Base-by-base conservation (phyloP, 2,888 invertebrate species). In the Augochlorella aurata region DNA sequence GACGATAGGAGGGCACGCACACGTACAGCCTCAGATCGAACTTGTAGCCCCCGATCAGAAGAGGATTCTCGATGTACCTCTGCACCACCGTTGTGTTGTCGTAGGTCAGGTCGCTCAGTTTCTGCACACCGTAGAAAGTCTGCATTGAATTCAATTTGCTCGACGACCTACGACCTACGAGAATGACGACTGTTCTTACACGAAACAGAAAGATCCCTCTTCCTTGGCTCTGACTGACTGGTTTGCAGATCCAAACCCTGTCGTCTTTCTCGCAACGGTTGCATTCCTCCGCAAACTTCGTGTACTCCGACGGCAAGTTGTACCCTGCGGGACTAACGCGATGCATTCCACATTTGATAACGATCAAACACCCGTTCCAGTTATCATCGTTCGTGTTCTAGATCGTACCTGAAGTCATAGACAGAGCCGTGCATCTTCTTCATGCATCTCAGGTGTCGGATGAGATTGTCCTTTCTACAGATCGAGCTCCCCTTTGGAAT, bases 1-100 rank as follows among this genome's bases (percentile, higher is more conserved):
- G 98, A 85, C 97, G 96, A 91, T 97, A 97, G 0, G 97, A 97
- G 0, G 98, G 97, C 72, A 98, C 97, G 91, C 97, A 97, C 14
- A 98, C 98, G 94, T 98, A 98, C 38, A 98, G 94, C 47, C 98
- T 95, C 54, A 98, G 95, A 94, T 98, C 98, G 94, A 98, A 98
- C 94, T 98, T 98, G 94, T 98, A 97, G 2, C 97, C 98, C 1
- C 97, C 98, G 85, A 98, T 96, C 18, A 97, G 94, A 74, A 97
- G 94, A 0, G 97, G 97, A 87, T 96, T 95, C 90, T 96, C 96
- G 24, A 97, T 96, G 93, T 97, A 97, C 83, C 96, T 95, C 93
- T 97, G 97, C 9, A 97, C 97, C 54, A 98, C 96, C 2, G 97
- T 96, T 74, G 96, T 96, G 77, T 95, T 96, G 85, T 97, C 97